Evolutionary conservation across 2,797 vertebrate genomes (phyloP), one percentile per base, ranked within the genome.

Genomic region (Emydoidea blandingii): DNA sequence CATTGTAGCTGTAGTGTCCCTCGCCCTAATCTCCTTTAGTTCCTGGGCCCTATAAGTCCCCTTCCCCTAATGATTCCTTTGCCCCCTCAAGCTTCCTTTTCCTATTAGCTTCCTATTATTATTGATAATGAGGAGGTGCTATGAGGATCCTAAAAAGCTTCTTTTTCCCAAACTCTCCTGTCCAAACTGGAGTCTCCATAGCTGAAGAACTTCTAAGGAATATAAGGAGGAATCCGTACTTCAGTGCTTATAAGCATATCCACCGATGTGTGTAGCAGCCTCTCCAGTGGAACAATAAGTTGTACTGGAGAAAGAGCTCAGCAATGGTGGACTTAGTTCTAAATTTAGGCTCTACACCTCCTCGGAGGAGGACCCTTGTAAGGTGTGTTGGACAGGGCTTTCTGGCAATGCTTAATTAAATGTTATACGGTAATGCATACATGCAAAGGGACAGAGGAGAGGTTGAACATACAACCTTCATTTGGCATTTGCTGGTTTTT

Each of bases 301-400:
- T 56, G 79, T 93, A 53, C n/a, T 91, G 83, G 87, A 87, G 94
- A 95, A 91, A 53, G 29, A 95, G 78, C 65, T 79, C 37, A 84
- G 62, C 84, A 62, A 85, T 1, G 1, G 81, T 89, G 81, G 54
- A 34, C 50, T 87, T 41, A 76, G 72, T 78, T 86, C 16, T 89
- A 19, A 88, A 91, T 93, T 81, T 76, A 92, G 86, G 52, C 76
- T 83, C 89, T 86, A 83, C 84, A 85, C 5, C 91, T 96, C 53
- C 56, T 37, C 3, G 0, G 18, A 37, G 34, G 18, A 68, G 2
- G 18, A 68, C 16, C 50, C 84, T 81, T 72, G 44, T 81, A 19
- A 3, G 23, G 5, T 86, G 76, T 54, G n/a, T 12, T 87, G 85
- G 91, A 74, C 68, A 89, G 83, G 79, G 52, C 31, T 49, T 47